A percentile compares a stretch with the other conserved stretches of the same genome.
Evolutionary conservation across 2,113 vertebrate species (phyloP).

Genomic region (Helogale parvula): DNA sequence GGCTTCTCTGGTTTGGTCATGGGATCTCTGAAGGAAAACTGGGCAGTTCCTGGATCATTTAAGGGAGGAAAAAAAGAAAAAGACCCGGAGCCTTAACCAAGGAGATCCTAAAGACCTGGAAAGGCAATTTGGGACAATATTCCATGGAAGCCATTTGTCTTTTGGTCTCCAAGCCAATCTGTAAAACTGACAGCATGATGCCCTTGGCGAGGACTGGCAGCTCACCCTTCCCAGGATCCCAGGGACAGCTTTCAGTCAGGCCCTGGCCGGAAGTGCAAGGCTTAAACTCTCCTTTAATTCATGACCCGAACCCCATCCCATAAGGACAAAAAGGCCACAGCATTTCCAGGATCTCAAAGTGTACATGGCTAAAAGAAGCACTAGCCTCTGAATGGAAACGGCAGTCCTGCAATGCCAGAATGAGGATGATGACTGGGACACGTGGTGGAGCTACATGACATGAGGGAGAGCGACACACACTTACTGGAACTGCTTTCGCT

Average conservation of each 20-base stretch:
- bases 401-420: conserved; percentile 49
- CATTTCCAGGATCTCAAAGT: conserved; percentile 73
- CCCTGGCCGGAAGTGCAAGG: background rate
- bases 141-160: background rate
- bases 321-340: conserved; percentile 63
- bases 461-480: conserved; percentile 81
- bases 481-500: conserved; percentile 99
- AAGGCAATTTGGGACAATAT: background rate
- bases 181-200: background rate
- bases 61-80: background rate
- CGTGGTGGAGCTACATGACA: conserved; percentile 22
- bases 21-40: conserved; percentile 7
- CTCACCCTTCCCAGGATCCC: background rate
- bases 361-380: conserved; percentile 71
- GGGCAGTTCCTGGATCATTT: background rate
- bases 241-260: background rate
- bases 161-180: conserved; percentile 35
- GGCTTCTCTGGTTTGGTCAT: conserved; percentile 1
- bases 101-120: background rate
- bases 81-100: background rate
- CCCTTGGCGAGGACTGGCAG: background rate
- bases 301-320: background rate
- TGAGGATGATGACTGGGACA: conserved; percentile 68
- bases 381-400: conserved; percentile 73
- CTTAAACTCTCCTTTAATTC: conserved; percentile 31